Evolutionary conservation across 2,113 vertebrate genomes (phyloP).

Genomic region (Trinectes maculatus): DNA sequence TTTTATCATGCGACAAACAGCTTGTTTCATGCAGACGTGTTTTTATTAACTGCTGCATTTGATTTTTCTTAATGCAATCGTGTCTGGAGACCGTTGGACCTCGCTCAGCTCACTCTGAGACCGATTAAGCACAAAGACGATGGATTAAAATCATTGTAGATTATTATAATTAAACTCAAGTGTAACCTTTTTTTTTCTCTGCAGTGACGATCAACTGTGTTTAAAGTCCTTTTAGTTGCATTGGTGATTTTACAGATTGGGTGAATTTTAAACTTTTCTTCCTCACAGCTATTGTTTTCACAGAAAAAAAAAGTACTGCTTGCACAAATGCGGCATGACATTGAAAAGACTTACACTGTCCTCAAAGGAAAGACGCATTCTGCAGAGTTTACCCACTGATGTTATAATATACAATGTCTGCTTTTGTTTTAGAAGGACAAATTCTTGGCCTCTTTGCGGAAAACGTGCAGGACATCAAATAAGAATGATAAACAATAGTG

Average conservation of each 20-base stretch:
- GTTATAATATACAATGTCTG: too few species aligned
- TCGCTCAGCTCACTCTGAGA: not conserved
- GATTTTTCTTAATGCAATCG: not conserved
- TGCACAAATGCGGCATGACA: not conserved
- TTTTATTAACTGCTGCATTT: slow-evolving; percentile 14
- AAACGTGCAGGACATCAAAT: too few species aligned
- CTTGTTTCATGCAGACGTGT: not conserved
- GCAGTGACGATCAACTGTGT: not conserved
- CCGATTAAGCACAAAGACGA: slow-evolving; percentile 1
- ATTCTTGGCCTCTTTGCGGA: too few species aligned
- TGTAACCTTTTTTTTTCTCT: not conserved
- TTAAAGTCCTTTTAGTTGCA: not conserved
- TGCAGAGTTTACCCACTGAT: not conserved
- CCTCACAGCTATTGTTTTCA: not conserved
- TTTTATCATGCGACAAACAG: not conserved
- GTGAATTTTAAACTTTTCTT: not conserved
- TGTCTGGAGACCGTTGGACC: not conserved
- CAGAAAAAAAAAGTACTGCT: not conserved
- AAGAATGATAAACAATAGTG: too few species aligned
- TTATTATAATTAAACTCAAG: not conserved
- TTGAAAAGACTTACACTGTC: not conserved
- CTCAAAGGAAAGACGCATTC: not conserved
- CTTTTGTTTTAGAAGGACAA: too few species aligned
- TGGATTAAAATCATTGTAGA: too few species aligned
- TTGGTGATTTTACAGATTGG: not conserved